Percentiles rank a stretch among this genome's conserved stretches.
Conservation (phyloP, 2,888 invertebrate species). For the Drosophila dives region DNA sequence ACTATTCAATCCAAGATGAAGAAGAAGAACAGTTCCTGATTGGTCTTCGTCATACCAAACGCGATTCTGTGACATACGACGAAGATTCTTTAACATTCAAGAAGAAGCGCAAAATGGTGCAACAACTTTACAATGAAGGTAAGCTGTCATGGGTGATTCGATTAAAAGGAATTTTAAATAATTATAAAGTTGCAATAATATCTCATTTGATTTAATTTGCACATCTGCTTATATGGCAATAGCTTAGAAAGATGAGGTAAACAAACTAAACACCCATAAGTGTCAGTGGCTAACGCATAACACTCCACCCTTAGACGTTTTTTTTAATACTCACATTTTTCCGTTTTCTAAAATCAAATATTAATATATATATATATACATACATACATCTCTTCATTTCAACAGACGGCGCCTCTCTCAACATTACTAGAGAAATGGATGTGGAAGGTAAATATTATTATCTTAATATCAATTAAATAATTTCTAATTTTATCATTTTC, state of each 20-base stretch:
- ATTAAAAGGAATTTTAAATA: neutral
- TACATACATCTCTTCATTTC: conserved; percentile 58
- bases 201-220: conserved; percentile 43
- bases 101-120: conserved; percentile 89
- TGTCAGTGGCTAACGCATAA: conserved; percentile 78
- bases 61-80: conserved; percentile 86
- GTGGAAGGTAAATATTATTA: conserved; percentile 85
- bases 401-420: conserved; percentile 90
- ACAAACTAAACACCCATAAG: conserved; percentile 51
- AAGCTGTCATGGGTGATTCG: conserved; percentile 36
- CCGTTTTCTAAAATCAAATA: neutral
- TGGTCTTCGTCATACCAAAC: conserved; percentile 86
- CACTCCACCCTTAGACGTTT: conserved; percentile 22
- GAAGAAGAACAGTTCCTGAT: conserved; percentile 87
- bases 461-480: neutral
- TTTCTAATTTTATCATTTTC: neutral
- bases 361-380: conserved; percentile 6
- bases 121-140: conserved; percentile 86
- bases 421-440: conserved; percentile 89
- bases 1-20: conserved; percentile 87
- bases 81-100: conserved; percentile 90
- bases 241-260: conserved; percentile 84
- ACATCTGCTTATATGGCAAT: conserved; percentile 85
- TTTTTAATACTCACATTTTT: conserved; percentile 4
- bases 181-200: conserved; percentile 38